Evolutionary conservation across 53 echinoderm and acorn worm species (phyloP), one percentile per base, ranked within the genome.

Genomic region (Holothuria leucospilota): DNA sequence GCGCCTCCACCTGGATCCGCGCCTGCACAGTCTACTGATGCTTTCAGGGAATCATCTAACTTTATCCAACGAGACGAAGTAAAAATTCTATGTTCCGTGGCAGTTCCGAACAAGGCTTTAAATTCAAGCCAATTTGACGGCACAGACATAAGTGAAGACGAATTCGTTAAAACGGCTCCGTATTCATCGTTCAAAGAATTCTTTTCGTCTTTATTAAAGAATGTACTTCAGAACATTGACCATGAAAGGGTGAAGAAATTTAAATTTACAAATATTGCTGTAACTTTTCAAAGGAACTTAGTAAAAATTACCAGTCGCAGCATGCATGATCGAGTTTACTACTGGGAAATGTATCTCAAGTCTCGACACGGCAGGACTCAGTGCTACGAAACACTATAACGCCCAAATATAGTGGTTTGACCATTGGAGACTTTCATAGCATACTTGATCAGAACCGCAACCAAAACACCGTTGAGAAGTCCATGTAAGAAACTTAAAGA

Each of bases 301-400:
- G 24, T 0, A 23, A 56, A 8, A 56, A n/a, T 23, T 56, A 52
- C 21, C 77, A 6, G 58, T 27, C 4, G 52, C 53, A 8, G 24
- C 24, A 51, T 77, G 24, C 24, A 51, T 77, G 77, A 59, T 52
- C 77, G 42, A 56, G 51, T 56, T 52, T 77, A 51, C 20, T 77
- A 51, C 26, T 77, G 13, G 77, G 77, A 41, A 71, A 71, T 39
- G 41, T 70, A 18, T n/a, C n/a, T n/a, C n/a, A n/a, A n/a, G n/a
- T 71, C 71, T 21, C 29, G 71, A 71, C 71, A 71, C 39, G 71
- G 71, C 13, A 11, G 4, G 15, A 71, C 12, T 71, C 15, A 71
- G 20, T 71, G 41, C 18, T 71, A 71, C 16, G 21, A 21, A 29
- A 71, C 8, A 12, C 8, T 71, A 20, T 71, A 20, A 29, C 29